Conservation (phyloP, 2,888 invertebrate genomes). For the Lasioglossum vierecki region DNA sequence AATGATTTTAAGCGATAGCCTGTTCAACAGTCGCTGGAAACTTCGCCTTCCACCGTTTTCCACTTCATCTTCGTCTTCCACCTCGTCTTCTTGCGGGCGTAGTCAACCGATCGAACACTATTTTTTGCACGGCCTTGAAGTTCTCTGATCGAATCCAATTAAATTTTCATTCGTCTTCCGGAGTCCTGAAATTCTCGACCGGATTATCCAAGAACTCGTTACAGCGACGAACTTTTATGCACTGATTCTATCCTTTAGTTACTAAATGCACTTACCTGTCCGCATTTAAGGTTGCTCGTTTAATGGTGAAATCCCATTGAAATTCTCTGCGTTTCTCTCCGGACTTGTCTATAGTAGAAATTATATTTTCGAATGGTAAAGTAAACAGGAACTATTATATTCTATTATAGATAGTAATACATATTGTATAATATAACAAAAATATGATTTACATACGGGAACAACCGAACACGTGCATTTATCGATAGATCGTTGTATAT, state of each 20-base stretch:
- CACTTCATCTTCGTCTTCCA: neutral
- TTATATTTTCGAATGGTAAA: too few relatives aligned
- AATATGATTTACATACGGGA: too few relatives aligned
- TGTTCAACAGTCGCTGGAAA: neutral
- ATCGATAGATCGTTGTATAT: too few relatives aligned
- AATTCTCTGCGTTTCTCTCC: neutral
- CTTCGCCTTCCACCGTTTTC: neutral
- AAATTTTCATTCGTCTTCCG: constrained; percentile 10
- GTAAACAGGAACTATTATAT: too few relatives aligned
- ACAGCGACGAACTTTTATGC: neutral
- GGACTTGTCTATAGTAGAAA: neutral
- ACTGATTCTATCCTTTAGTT: neutral
- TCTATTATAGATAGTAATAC: too few relatives aligned
- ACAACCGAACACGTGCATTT: too few relatives aligned
- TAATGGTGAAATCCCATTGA: neutral
- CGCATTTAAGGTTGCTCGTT: neutral
- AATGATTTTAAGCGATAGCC: constrained; percentile 13
- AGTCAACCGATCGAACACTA: neutral
- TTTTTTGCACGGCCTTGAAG: constrained; percentile 11
- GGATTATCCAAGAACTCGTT: neutral
- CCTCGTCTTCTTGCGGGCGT: neutral
- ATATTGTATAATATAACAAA: too few relatives aligned
- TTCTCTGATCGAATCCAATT: constrained; percentile 2
- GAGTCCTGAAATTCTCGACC: neutral
- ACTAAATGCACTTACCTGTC: neutral